Conservation (phyloP, 2,797 vertebrate species). For the Galago senegalensis region DNA sequence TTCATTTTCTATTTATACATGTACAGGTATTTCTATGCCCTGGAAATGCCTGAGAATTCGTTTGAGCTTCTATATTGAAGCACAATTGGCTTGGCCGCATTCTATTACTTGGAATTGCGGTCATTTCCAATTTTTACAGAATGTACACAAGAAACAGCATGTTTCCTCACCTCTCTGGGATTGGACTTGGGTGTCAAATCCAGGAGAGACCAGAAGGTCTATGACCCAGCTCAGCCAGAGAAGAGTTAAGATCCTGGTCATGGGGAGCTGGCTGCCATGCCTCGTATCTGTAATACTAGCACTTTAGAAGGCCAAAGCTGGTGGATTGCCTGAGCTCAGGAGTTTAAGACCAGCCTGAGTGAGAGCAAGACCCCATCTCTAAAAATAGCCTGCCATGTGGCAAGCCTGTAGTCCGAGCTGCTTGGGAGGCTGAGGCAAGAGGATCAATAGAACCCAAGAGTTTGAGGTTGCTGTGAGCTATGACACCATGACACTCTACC, state of each 20-base stretch:
- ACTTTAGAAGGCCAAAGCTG: too few relatives aligned
- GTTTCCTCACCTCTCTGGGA: neutral
- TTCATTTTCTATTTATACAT: neutral
- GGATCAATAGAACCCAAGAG: too few relatives aligned
- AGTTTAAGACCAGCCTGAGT: too few relatives aligned
- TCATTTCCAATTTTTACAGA: neutral
- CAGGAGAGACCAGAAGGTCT: neutral
- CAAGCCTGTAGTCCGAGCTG: too few relatives aligned
- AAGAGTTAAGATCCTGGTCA: neutral
- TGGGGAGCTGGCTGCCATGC: neutral
- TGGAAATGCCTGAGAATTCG: neutral
- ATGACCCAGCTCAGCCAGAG: neutral
- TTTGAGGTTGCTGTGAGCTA: too few relatives aligned
- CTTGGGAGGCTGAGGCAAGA: too few relatives aligned
- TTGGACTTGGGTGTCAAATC: neutral
- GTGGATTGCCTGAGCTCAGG: too few relatives aligned
- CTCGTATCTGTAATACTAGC: too few relatives aligned
- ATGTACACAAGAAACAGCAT: rapidly evolving
- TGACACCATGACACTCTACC: too few relatives aligned
- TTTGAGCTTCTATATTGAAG: neutral
- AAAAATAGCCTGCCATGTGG: too few relatives aligned
- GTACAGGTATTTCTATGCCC: too few relatives aligned
- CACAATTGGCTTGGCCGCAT: neutral
- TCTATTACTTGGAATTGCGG: neutral
- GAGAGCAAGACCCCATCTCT: too few relatives aligned